Percentiles rank a stretch among this genome's conserved stretches.
Conservation (phyloP, 2,888 invertebrate species). For the Microctonus brassicae region DNA sequence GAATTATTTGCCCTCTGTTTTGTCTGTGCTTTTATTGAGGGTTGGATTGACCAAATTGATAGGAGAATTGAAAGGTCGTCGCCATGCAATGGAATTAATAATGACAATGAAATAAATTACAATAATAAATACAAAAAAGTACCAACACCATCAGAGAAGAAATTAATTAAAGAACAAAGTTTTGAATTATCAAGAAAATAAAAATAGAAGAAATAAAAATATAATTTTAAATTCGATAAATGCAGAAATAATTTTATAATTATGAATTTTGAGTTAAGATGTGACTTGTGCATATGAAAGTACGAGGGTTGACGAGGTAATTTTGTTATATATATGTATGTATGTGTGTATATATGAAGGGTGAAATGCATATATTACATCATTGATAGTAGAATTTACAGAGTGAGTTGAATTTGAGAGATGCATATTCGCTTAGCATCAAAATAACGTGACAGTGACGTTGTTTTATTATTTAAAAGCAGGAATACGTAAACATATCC, state of each 20-base stretch:
- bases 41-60: conserved; percentile 35
- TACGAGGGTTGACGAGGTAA: too few species aligned
- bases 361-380: conserved; percentile 36
- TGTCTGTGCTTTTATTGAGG: conserved; percentile 5
- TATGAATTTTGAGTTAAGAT: conserved; percentile 6
- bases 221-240: too few species aligned
- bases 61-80: conserved; percentile 33
- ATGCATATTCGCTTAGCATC: conserved; percentile 38
- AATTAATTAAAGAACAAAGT: neutral
- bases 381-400: neutral
- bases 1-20: neutral
- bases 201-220: too few species aligned
- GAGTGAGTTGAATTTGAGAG: conserved; percentile 5
- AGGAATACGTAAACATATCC: too few species aligned
- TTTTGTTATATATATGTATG: too few species aligned
- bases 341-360: neutral
- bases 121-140: neutral
- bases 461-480: conserved; percentile 35
- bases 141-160: neutral
- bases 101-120: conserved; percentile 10
- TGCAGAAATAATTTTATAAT: too few species aligned
- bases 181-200: too few species aligned
- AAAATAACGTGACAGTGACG: conserved; percentile 34
- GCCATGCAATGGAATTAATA: conserved; percentile 23
- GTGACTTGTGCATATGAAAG: neutral